These are phyloP conservation scores for Drosophila orena DNA, from an alignment of 1,140 invertebrate genomes.

Conservation along the genomic window DNA sequence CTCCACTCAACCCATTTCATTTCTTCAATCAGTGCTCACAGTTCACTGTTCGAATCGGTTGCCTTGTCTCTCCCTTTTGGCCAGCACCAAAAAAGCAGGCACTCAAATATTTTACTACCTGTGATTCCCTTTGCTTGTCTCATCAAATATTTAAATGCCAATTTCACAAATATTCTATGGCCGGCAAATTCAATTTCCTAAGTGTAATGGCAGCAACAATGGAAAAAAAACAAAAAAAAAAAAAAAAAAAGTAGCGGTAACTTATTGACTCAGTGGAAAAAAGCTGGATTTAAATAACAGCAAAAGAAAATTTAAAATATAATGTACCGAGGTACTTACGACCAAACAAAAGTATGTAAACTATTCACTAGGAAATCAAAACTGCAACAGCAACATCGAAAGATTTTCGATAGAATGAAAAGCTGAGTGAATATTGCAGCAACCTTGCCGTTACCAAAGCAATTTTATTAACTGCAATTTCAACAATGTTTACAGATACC, in stretches of 20 bases:
- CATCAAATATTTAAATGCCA: conserved; percentile 81
- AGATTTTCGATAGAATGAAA: not conserved
- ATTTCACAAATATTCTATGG: conserved; percentile 76
- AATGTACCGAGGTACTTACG: not conserved
- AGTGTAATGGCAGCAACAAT: conserved; percentile 52
- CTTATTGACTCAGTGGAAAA: not conserved
- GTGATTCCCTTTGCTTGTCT: conserved; percentile 47
- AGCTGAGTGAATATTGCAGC: not conserved
- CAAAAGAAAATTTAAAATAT: not conserved
- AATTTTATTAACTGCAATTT: conserved; percentile 30
- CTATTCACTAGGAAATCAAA: not conserved
- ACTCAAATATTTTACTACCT: conserved; percentile 64
- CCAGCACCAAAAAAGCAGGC: conserved; percentile 17
- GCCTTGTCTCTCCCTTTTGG: not conserved
- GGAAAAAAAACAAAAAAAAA: conserved; percentile 1
- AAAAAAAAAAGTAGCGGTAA: not conserved
- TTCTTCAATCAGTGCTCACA: conserved; percentile 43
- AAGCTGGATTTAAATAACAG: not conserved
- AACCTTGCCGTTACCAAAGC: conserved; percentile 9
- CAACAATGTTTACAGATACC: conserved; percentile 11
- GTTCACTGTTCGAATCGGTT: conserved; percentile 35
- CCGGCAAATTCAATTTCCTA: conserved; percentile 75
- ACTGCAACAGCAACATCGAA: not conserved
- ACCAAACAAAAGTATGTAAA: too few relatives aligned
- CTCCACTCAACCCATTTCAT: conserved; percentile 18